Evolutionary conservation across 2,888 invertebrate genomes (phyloP).

Genomic region (Micropterix aruncella): DNA sequence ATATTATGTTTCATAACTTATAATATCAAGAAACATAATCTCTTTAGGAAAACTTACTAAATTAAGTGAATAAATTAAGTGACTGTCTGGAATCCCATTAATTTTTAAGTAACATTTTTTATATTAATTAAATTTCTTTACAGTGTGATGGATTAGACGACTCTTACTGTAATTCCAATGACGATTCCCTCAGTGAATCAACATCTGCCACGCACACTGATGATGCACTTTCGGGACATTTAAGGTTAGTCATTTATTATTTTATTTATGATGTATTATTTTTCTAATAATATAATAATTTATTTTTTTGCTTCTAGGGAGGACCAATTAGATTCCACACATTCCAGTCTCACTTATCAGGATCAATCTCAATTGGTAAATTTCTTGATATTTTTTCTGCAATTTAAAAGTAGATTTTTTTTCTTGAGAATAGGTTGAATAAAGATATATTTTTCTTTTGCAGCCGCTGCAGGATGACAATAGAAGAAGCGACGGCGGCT

Average conservation of each 20-base stretch:
- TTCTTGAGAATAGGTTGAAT: neutral
- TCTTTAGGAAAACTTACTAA: too few species aligned
- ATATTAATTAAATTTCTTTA: too few species aligned
- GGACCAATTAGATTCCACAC: constrained; percentile 11
- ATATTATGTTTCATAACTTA: too few species aligned
- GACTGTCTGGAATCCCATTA: too few species aligned
- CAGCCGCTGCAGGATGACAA: neutral
- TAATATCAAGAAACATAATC: too few species aligned
- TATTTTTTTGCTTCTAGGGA: constrained; percentile 9
- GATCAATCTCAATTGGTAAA: constrained; percentile 10
- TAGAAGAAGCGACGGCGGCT: neutral
- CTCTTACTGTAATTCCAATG: constrained; percentile 46
- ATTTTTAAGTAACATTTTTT: too few species aligned
- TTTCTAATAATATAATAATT: constrained; percentile 2
- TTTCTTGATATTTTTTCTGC: neutral
- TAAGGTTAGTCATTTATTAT: constrained; percentile 3
- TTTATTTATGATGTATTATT: constrained; percentile 3
- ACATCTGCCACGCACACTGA: constrained; percentile 32
- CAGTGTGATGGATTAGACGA: constrained; percentile 68
- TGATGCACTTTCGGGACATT: constrained; percentile 1
- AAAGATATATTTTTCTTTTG: neutral
- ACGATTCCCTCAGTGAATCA: constrained; percentile 40
- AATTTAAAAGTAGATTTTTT: neutral
- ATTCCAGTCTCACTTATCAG: constrained; percentile 11
- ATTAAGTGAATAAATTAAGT: too few species aligned